Evolutionary conservation across 2,113 vertebrate genomes (phyloP), one percentile per base, ranked within the genome.

Genomic region (Electrona antarctica): DNA sequence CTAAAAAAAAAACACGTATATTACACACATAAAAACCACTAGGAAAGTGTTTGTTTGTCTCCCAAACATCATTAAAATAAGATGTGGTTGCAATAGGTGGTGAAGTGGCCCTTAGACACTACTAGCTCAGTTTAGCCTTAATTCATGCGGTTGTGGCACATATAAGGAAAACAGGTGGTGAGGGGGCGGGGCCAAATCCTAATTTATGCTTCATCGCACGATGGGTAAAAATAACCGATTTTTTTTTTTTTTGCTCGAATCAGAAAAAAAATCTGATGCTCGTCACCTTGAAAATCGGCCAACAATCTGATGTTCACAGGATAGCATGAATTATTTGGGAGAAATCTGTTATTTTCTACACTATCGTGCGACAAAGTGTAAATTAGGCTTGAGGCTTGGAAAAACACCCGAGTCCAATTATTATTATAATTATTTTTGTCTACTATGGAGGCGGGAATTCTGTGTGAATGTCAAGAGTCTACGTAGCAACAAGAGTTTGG

Each of bases 101-200:
- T 21, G 21, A 21, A 21, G 21, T 21, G 21, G 21, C 21, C 21
- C 21, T 21, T 21, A 21, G 21, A 21, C 54, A 28, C 51, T 73
- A 58, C 66, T 67, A 45, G 64, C 65, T 74, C 67, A 59, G 64
- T 68, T 68, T 66, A 71, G 81, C 76, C 76, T 83, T 80, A 79
- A 59, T 56, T 51, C 49, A 59, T 45, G 55, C 68, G 7, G 41
- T 9, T 21, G 15, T 58, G 6, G 12, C 52, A 12, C 52, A 58
- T 28, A 46, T 28, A 46, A 60, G 49, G 52, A 50, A 50, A 64
- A 12, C 56, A 49, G 45, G 28, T 45, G 51, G 48, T 73, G 7
- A 58, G 47, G n/a, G 49, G 33, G 7, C 55, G 47, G n/a, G 49
- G 33, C 33, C 5, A 41, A 4, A 41, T 41, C 33, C 33, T 41